Percentiles rank a stretch among this genome's conserved stretches.
phyloP scores from a whole-genome alignment of 2,113 vertebrate genomes.

The Pipra filicauda region DNA sequence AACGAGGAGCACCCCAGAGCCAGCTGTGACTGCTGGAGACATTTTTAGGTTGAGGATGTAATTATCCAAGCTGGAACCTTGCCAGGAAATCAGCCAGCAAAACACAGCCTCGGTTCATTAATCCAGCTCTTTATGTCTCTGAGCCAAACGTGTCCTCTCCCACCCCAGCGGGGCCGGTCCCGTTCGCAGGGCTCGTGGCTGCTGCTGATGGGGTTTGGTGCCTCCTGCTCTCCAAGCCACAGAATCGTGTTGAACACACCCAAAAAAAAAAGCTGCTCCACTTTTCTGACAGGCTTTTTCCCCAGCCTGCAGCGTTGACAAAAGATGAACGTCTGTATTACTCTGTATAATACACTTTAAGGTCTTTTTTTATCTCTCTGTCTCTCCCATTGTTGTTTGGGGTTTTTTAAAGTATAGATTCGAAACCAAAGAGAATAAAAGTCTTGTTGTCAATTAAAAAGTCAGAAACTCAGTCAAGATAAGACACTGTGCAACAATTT shows the following conservation, averaged over 20 bases:
- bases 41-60: not conserved
- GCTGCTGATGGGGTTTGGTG: not conserved
- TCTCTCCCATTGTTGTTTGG: not conserved
- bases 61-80: slow-evolving; percentile 34
- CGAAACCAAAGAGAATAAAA: not conserved
- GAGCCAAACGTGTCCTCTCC: not conserved
- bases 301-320: not conserved
- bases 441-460: not conserved
- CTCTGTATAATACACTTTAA: not conserved
- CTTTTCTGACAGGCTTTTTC: not conserved
- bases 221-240: not conserved
- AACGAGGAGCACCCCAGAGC: not conserved
- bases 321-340: not conserved
- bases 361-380: not conserved
- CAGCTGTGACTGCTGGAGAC: not conserved
- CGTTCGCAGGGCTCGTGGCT: not conserved
- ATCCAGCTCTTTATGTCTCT: not conserved
- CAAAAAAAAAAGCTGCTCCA: not conserved
- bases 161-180: not conserved
- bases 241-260: not conserved
- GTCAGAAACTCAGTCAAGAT: not conserved
- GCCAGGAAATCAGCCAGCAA: slow-evolving; percentile 34
- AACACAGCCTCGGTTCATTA: slow-evolving; percentile 23
- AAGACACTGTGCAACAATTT: not conserved
- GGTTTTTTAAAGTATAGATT: not conserved